Base-by-base conservation (phyloP, 2,113 vertebrate genomes). In the Pangasianodon gigas region DNA sequence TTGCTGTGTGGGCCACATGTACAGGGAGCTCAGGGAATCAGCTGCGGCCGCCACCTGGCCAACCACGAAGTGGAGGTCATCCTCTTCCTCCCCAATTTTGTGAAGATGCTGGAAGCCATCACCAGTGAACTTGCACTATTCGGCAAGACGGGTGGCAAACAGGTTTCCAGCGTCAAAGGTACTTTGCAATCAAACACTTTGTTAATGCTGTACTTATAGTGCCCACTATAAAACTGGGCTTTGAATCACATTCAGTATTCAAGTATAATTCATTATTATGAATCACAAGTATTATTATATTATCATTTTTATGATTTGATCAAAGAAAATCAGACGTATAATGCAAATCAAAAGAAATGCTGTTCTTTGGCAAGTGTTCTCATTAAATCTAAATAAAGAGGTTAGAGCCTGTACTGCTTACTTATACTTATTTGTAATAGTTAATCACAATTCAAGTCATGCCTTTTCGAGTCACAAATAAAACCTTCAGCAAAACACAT, bases 21-120 rank as follows among this genome's bases (percentile, higher is more conserved):
- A 84, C 98, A 99, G 92, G 98, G 98, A 6, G 98, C 98, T n/a
- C 98, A 99, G 94, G 98, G 98, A 11, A 98, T 99, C 94, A 98
- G 98, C 94, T 99, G 98, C 0, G 98, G 98, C 0, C 97, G 98
- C 10, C 98, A 99, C 92, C 96, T 99, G 86, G 97, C 98, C 94
- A 99, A 99, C 94, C 98, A 99, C 0, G 98, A 99, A 0, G 98
- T 99, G 11, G 97, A 99, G 4, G 96, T 99, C 86, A 96, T 99
- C 91, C 96, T 99, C 75, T 99, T 99, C 93, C 96, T 99, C 26
- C 98, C 98, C 75, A 99, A 99, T 92, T 99, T 99, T 62, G 98
- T 99, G 89, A 99, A 99, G 96, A 98, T 99, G 98, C 96, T 99
- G 41, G 98, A 99, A 88, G 96, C 97, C 0, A 97, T 99, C 92